A percentile compares a stretch with the other conserved stretches of the same genome.
Conservation (phyloP, 2,797 vertebrate species). For the Poecilia gillii region DNA sequence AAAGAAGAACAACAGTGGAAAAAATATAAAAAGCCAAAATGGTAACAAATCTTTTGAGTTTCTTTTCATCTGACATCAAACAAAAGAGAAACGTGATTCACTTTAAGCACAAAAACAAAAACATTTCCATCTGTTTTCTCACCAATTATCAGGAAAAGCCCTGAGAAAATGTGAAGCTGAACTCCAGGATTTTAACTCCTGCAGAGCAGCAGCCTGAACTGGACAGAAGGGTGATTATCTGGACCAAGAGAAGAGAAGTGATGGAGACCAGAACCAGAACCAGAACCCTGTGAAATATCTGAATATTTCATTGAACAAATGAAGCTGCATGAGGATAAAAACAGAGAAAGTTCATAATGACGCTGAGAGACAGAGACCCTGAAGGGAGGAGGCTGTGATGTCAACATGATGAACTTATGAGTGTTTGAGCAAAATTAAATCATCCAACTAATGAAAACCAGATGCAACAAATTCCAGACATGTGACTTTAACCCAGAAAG, state of each 20-base stretch:
- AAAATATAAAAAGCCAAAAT: too few relatives aligned
- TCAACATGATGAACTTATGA: not conserved
- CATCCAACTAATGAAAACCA: not conserved
- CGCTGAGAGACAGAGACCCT: not conserved
- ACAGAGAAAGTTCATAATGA: not conserved
- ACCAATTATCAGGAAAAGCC: not conserved
- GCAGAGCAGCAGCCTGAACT: too few relatives aligned
- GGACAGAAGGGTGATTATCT: not conserved
- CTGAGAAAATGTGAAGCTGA: not conserved
- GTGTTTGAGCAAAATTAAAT: not conserved
- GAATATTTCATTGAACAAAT: not conserved
- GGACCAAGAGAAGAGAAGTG: not conserved
- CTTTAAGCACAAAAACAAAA: not conserved
- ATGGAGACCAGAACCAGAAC: too few relatives aligned
- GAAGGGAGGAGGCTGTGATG: not conserved
- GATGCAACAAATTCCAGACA: constrained; percentile 7
- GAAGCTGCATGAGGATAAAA: not conserved
- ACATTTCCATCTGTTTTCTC: not conserved
- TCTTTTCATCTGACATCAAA: not conserved
- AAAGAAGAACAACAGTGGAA: too few relatives aligned
- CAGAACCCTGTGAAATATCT: not conserved
- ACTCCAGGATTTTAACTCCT: not conserved
- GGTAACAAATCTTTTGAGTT: not conserved
- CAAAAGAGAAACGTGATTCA: not conserved
- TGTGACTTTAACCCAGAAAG: constrained; percentile 4